Base-by-base conservation (phyloP, 2,797 vertebrate genomes). In the Thunnus albacares region DNA sequence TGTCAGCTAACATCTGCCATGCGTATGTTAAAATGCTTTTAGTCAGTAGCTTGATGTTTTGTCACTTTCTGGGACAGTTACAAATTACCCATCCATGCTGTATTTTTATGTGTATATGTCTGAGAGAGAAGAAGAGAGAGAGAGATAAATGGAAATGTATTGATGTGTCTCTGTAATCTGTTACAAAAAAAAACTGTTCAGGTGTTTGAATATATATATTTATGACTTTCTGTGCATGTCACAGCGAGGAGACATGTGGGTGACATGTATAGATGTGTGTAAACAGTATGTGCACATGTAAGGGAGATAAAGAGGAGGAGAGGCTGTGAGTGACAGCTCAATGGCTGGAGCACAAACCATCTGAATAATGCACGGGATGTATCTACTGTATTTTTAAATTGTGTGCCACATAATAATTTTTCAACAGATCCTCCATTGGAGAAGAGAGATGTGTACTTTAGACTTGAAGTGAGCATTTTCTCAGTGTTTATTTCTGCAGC, bases 241-340 rank as follows among this genome's bases (percentile, higher is more conserved):
- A 70, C 49, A 28, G 58, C 43, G 14, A 1, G 20, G 55, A 66
- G 63, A 74, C 56, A 28, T 28, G 52, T 64, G 38, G 41, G 9
- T 15, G 30, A 69, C 5, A 13, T 66, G 62, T 67, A 35, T 18
- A 11, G 7, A 38, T 71, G 60, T 62, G 22, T 71, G 56, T 71
- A 18, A 70, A 53, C 58, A 58, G 63, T 62, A 30, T 51, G 45
- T 71, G 77, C 59, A 71, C 52, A 58, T 73, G 79, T 70, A 64
- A 57, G 59, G 26, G 43, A 73, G 71, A 81, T 79, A 68, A 86
- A 83, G 56, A 81, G 81, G 82, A 71, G 60, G 69, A 79, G 76
- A 82, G 84, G 77, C 58, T 80, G 82, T 79, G 88, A 87, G 73
- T 74, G 74, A 86, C 81, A 71, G 73, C 70, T 86, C 62, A 77